Evolutionary conservation across 2,888 invertebrate genomes (phyloP), one percentile per base, ranked within the genome.

Genomic region (Pollenia griseotomentosa): DNA sequence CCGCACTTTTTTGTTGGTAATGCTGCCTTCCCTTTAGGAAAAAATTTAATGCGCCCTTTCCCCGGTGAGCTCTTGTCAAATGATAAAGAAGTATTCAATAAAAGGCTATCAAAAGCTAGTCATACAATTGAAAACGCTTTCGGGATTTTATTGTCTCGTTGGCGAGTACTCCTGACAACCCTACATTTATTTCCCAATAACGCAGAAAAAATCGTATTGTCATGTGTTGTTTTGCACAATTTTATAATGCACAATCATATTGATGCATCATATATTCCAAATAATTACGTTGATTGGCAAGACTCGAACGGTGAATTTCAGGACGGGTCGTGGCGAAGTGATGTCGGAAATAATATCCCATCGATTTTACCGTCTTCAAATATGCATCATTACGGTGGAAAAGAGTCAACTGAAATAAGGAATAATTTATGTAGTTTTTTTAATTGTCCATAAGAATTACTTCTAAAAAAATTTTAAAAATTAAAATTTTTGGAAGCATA

Each of bases 161-260:
- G 74, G 79, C 46, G 73, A 66, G 53, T 81, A 16, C 44, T 83
- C n/a, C 63, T 65, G 9, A 65, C 75, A 3, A 71, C 81, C 7
- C 51, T 88, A 10, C 65, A 87, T 14, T 83, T 85, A 79, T 8
- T 19, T 14, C 88, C 87, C 48, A 57, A 79, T 61, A 78, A 81
- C 68, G 87, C 71, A 0, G 83, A 88, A 73, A 79, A 83, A 80
- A 63, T 87, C 12, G 78, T 89, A 7, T 86, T 86, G 51, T 86
- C 89, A 12, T 77, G 81, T 23, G 79, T 84, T 42, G 53, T 81
- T 44, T 63, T 89, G 33, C 40, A 61, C 61, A 63, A 63, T 11
- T 63, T 63, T 63, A 44, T 63, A 42, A 63, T 44, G 63, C 10
- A 44, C 5, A 42, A 63, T 10, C 7, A 42, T 40, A 55, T 12